These are phyloP conservation scores for Kryptopterus vitreolus DNA, from an alignment of 2,797 vertebrate species.

Conservation along the genomic window DNA sequence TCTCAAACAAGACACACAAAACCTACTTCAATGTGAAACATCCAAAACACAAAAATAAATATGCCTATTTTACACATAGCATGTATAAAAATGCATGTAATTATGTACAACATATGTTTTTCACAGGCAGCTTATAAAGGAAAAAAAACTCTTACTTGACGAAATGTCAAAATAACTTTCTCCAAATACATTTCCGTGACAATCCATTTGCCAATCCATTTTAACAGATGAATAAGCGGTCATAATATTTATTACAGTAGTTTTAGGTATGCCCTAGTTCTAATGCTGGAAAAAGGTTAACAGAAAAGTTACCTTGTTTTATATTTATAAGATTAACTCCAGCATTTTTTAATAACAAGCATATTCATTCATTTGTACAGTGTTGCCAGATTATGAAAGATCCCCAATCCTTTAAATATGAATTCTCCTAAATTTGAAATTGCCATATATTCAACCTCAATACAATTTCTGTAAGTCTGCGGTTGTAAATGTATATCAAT, in stretches of 20 bases:
- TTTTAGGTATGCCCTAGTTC: background rate
- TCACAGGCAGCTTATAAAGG: slow-evolving; percentile 49
- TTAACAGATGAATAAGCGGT: slow-evolving; percentile 14
- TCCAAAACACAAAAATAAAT: slow-evolving; percentile 70
- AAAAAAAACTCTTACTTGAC: slow-evolving; percentile 55
- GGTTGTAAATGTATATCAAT: background rate
- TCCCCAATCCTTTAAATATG: background rate
- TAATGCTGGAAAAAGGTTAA: background rate
- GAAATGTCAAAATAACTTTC: slow-evolving; percentile 51
- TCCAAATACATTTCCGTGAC: slow-evolving; percentile 44
- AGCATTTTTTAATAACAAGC: background rate
- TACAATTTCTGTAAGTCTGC: background rate
- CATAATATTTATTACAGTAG: slow-evolving; percentile 5
- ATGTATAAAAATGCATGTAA: slow-evolving; percentile 55
- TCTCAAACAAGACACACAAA: slow-evolving; percentile 31
- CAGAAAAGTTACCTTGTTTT: background rate
- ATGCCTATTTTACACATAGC: slow-evolving; percentile 58
- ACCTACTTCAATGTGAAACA: slow-evolving; percentile 52
- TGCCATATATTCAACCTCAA: too few relatives aligned
- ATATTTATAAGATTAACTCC: background rate
- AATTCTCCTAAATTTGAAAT: background rate
- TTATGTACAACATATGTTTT: slow-evolving; percentile 56
- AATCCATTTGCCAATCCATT: background rate
- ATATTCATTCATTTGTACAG: background rate
- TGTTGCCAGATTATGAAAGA: slow-evolving; percentile 9